Evolutionary conservation across 2,797 vertebrate genomes (phyloP).

Genomic region (Carduelis carduelis): DNA sequence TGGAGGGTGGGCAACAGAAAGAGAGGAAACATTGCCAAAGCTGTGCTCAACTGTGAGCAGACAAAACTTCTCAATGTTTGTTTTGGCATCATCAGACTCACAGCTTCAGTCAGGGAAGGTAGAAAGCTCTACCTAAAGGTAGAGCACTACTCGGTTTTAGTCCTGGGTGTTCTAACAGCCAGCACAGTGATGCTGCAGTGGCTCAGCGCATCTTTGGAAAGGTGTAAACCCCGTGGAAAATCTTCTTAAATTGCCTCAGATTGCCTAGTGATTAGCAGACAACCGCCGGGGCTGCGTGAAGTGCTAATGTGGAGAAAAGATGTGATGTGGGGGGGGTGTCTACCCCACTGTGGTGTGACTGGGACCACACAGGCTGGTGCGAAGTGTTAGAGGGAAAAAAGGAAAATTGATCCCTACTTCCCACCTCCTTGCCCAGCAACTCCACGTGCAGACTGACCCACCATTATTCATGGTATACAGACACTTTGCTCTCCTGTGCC

Average conservation of each 20-base stretch:
- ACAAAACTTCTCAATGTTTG: not conserved
- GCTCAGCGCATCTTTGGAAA: not conserved
- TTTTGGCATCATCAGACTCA: not conserved
- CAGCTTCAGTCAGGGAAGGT: not conserved
- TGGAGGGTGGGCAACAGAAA: not conserved
- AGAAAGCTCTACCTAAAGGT: not conserved
- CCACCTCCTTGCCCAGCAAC: not conserved
- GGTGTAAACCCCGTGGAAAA: not conserved
- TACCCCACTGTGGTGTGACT: not conserved
- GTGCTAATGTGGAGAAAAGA: not conserved
- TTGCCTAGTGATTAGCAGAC: not conserved
- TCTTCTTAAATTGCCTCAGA: not conserved
- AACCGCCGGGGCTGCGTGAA: not conserved
- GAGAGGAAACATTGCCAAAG: not conserved
- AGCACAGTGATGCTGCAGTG: not conserved
- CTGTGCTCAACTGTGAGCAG: not conserved
- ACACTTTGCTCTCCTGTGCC: not conserved
- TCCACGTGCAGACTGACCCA: not conserved
- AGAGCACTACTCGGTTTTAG: not conserved
- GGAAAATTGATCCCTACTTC: not conserved
- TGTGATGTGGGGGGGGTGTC: not conserved
- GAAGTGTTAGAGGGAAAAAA: not conserved
- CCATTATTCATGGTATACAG: rapidly evolving
- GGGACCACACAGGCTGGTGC: not conserved
- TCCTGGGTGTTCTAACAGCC: not conserved